Percentiles rank a stretch among this genome's conserved stretches.
Evolutionary conservation across 35 echinoderm and acorn worm species (phyloP).

Genomic region (Heliocidaris erythrogramma): DNA sequence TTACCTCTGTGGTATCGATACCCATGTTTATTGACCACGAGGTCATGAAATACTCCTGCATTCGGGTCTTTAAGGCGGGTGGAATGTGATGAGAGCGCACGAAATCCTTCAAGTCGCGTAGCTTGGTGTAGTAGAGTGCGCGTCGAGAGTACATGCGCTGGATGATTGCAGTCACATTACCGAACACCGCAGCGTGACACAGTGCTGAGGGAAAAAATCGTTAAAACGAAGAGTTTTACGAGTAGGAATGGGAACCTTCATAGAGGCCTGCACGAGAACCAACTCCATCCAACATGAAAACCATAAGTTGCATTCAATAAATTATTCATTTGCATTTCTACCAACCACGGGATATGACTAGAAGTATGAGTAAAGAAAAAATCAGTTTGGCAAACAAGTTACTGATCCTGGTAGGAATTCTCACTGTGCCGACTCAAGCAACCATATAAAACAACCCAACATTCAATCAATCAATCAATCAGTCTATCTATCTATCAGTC

Average conservation of each 20-base stretch:
- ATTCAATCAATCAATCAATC: not conserved
- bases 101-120: slow-evolving; percentile 94
- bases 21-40: slow-evolving; percentile 96
- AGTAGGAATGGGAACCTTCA: not conserved
- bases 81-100: slow-evolving; percentile 91
- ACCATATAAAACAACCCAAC: too few relatives aligned
- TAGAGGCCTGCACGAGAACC: not conserved
- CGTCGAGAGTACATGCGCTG: slow-evolving; percentile 92
- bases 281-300: not conserved
- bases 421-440: too few relatives aligned
- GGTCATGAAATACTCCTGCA: slow-evolving; percentile 96
- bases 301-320: too few relatives aligned
- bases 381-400: too few relatives aligned
- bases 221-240: not conserved
- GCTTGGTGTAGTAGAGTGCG: slow-evolving; percentile 82
- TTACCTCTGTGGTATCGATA: slow-evolving; percentile 96
- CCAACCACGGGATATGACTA: too few relatives aligned
- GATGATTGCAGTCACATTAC: slow-evolving; percentile 92
- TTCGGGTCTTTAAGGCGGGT: slow-evolving; percentile 79
- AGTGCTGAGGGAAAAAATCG: slow-evolving; percentile 55
- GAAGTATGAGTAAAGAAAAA: too few relatives aligned
- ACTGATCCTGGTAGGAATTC: too few relatives aligned
- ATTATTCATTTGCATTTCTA: too few relatives aligned
- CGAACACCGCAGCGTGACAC: slow-evolving; percentile 85
- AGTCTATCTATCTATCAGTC: too few relatives aligned